Evolutionary conservation across 2,888 invertebrate genomes (phyloP).

Genomic region (Nemurella pictetii): DNA sequence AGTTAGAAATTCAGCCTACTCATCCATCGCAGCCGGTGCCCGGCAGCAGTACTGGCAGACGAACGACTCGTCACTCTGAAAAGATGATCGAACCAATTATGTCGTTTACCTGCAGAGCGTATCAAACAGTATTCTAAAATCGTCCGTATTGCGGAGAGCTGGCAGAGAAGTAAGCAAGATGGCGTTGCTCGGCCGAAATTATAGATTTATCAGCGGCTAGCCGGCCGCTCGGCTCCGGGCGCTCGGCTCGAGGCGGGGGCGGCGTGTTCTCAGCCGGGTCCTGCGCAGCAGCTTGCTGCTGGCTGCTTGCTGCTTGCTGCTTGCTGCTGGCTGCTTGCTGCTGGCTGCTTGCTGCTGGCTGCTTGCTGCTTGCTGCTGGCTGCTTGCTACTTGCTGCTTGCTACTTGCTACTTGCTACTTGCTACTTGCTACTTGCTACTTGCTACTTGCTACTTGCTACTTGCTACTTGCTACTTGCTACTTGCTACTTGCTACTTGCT

Average conservation of each 20-base stretch:
- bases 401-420: no score
- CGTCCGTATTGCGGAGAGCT: not conserved
- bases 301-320: no score
- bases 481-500: no score
- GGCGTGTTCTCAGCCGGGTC: not conserved
- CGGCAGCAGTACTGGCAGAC: not conserved
- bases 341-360: no score
- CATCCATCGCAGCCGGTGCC: no score
- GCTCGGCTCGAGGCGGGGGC: not conserved
- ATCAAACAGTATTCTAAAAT: not conserved
- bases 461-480: no score
- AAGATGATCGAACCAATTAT: conserved; percentile 1
- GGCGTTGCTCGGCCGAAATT: conserved; percentile 14
- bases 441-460: no score
- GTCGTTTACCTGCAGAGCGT: conserved; percentile 14
- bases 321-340: no score
- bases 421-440: no score
- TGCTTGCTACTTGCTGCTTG: no score
- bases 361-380: no score
- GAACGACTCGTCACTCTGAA: not conserved
- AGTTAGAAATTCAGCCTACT: not conserved
- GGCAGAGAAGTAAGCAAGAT: not conserved
- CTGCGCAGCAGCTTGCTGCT: no score
- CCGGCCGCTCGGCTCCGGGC: not conserved
- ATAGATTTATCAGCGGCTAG: conserved; percentile 20